Evolutionary conservation across 2,797 vertebrate species (phyloP).

Genomic region (Xenopus petersii): DNA sequence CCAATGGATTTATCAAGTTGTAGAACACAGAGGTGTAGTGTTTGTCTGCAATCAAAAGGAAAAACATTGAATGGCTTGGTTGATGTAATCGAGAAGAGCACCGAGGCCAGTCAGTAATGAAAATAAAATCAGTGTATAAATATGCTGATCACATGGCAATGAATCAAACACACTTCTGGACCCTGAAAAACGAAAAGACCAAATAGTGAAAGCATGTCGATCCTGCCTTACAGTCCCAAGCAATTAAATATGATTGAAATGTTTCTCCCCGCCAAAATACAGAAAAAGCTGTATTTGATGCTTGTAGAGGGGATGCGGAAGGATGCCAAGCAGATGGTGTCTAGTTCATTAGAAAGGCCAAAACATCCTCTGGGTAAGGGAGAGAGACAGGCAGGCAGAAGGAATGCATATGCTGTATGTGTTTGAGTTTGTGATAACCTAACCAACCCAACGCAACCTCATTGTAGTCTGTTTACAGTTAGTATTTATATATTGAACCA

Average conservation of each 20-base stretch:
- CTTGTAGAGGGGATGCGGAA: background rate
- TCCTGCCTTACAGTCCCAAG: conserved; percentile 10
- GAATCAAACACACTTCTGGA: conserved; percentile 35
- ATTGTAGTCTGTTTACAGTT: too few species aligned
- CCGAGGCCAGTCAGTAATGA: conserved; percentile 33
- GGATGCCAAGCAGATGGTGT: background rate
- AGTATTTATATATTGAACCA: too few species aligned
- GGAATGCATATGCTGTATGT: too few species aligned
- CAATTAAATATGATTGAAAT: conserved; percentile 34
- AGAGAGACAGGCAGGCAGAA: too few species aligned
- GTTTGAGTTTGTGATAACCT: too few species aligned
- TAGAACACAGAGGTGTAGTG: conserved; percentile 3
- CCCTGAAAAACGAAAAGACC: conserved; percentile 31
- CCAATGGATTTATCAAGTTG: background rate
- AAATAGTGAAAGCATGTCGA: background rate
- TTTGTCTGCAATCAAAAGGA: conserved; percentile 27
- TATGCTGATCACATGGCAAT: conserved; percentile 43
- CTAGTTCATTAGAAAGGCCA: background rate
- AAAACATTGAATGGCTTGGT: conserved; percentile 34
- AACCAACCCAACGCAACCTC: too few species aligned
- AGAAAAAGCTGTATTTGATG: background rate
- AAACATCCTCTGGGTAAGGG: background rate
- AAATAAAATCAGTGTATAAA: conserved; percentile 37
- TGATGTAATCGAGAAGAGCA: conserved; percentile 33
- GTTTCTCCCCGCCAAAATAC: background rate